A percentile compares a stretch with the other conserved stretches of the same genome.
phyloP scores from a whole-genome alignment of 23 tunicate genomes.

The Botrylloides violaceus region DNA sequence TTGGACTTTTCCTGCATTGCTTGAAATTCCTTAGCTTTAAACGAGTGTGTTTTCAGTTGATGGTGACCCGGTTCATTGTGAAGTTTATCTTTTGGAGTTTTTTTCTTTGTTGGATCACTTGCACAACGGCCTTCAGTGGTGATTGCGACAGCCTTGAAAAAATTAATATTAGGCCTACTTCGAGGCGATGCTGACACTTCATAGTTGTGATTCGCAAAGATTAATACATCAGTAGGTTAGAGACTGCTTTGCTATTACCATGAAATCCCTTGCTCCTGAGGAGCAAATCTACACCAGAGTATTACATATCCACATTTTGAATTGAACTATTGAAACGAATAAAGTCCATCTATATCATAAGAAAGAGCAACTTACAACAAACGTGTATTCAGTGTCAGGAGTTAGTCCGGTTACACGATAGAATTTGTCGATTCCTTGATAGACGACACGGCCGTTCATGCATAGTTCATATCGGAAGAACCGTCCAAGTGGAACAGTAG shows the following conservation, averaged over 20 bases:
- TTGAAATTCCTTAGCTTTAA: conserved; percentile 92
- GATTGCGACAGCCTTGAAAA: conserved; percentile 66
- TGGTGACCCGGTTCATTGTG: conserved; percentile 82
- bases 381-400: conserved; percentile 80
- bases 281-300: background rate
- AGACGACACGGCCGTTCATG: conserved; percentile 60
- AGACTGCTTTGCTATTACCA: background rate
- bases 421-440: conserved; percentile 59
- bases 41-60: conserved; percentile 76
- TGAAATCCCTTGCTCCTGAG: background rate
- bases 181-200: too few relatives aligned
- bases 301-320: background rate
- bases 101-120: conserved; percentile 77
- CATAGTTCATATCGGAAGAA: conserved; percentile 81
- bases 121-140: conserved; percentile 87
- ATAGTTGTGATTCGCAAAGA: too few relatives aligned
- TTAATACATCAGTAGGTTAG: too few relatives aligned
- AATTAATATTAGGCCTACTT: too few relatives aligned
- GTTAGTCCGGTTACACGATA: conserved; percentile 43
- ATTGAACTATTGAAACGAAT: background rate
- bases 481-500: conserved; percentile 82
- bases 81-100: conserved; percentile 63
- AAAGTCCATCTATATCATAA: background rate
- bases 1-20: conserved; percentile 51
- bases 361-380: conserved; percentile 44